A percentile compares a stretch with the other conserved stretches of the same genome.
phyloP scores from a whole-genome alignment of 2,888 invertebrate species.

The Tenthredo notha region DNA sequence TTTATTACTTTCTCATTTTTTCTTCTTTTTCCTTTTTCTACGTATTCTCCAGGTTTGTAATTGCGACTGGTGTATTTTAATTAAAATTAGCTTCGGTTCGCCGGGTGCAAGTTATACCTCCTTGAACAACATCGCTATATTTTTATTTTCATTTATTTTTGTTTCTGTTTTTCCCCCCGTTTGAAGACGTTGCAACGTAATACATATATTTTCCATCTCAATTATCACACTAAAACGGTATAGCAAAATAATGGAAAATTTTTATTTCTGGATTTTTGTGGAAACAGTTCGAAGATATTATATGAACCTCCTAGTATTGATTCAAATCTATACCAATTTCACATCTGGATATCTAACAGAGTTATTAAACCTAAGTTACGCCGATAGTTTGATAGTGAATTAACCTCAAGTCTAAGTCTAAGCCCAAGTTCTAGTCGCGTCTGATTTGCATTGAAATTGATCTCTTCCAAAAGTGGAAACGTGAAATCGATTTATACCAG shows the following conservation, averaged over 20 bases:
- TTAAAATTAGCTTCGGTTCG: conserved; percentile 25
- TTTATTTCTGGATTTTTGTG: no score
- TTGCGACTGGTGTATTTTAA: conserved; percentile 7
- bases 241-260: neutral
- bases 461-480: conserved; percentile 67
- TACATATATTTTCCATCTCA: neutral
- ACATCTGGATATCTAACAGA: neutral
- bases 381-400: neutral
- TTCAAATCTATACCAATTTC: neutral
- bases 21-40: neutral
- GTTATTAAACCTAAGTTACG: neutral
- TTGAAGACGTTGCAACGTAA: neutral
- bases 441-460: conserved; percentile 74
- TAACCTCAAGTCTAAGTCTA: neutral
- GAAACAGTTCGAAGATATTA: neutral
- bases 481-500: conserved; percentile 69
- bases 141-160: no score
- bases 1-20: neutral
- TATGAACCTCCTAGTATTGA: neutral
- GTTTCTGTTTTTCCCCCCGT: neutral
- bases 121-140: neutral
- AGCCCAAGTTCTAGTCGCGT: neutral
- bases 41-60: neutral
- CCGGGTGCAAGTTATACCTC: neutral
- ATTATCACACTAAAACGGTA: neutral